Conservation (phyloP, 2,113 vertebrate genomes). For the Amphilophus citrinellus region DNA sequence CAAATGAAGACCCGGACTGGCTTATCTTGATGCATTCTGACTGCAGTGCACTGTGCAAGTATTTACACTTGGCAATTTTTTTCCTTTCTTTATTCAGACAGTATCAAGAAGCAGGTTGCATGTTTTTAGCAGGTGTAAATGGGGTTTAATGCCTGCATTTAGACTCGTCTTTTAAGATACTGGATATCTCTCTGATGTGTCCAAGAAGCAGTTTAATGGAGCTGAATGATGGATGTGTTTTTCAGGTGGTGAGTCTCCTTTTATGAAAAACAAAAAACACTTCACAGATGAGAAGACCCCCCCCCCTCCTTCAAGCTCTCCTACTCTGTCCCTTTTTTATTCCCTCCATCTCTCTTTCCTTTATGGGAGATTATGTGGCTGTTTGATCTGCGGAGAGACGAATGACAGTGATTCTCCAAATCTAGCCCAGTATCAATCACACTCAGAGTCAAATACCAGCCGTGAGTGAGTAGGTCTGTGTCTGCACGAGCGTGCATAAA, state of each 20-base stretch:
- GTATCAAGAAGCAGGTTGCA: constrained; percentile 5
- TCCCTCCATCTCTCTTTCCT: constrained; percentile 65
- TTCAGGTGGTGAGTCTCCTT: constrained; percentile 36
- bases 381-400: constrained; percentile 79
- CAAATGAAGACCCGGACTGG: neutral
- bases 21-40: constrained; percentile 11
- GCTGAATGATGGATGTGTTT: constrained; percentile 44
- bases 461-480: constrained; percentile 40
- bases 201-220: constrained; percentile 39
- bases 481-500: neutral
- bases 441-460: constrained; percentile 70
- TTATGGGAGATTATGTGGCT: constrained; percentile 77
- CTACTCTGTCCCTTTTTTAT: constrained; percentile 57
- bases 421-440: constrained; percentile 80
- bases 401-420: constrained; percentile 79
- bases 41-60: constrained; percentile 2
- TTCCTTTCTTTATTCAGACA: neutral
- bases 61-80: neutral
- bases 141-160: constrained; percentile 5
- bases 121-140: constrained; percentile 2
- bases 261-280: constrained; percentile 57
- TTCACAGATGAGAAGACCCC: constrained; percentile 51
- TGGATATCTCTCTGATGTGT: constrained; percentile 2
- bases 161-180: constrained; percentile 2
- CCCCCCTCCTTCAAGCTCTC: constrained; percentile 21